Evolutionary conservation across 2,888 invertebrate genomes (phyloP), one percentile per base, ranked within the genome.

Genomic region (Zeuzera pyrina): DNA sequence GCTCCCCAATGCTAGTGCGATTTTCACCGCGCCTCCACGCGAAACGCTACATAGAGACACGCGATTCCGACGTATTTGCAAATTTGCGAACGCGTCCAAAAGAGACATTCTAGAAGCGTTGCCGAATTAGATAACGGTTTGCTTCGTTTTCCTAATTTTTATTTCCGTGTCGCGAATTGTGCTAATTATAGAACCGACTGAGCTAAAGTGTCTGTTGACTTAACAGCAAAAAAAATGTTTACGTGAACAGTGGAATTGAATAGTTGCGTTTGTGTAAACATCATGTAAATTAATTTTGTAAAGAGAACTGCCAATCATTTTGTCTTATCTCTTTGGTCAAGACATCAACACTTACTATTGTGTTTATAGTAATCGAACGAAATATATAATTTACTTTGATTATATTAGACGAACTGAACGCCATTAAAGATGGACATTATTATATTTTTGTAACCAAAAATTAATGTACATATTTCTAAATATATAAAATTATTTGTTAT

Each of bases 21-120:
- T 79, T 77, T 77, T 55, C 77, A 72, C 65, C 61, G 74, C 64
- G 77, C 73, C 63, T 68, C 72, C 77, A 78, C 81, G 81, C 79
- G 73, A 78, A 78, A 61, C 69, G 52, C 55, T 57, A 57, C 65
- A 62, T 72, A 63, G 62, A 54, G 45, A 46, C 58, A 52, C 56
- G 54, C 53, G 51, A 52, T 57, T 54, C 45, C 57, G 57, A 55
- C 62, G 49, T 46, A 43, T 51, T 56, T 53, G 57, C 67, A 53
- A 62, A 45, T 56, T 52, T 46, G 39, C 50, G 44, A 47, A 48
- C 57, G 39, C 35, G 38, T 10, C 8, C 8, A 7, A 7, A 8
- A 19, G 19, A 7, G 5, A 7, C 19, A 7, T 5, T 7, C 5
- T 8, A 8, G 6, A 7, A 8, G 6, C 8, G 6, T 19, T 5